Percentiles rank a stretch among this genome's conserved stretches.
Evolutionary conservation across 1,140 invertebrate genomes (phyloP).

Genomic region (Zophobas atratus): DNA sequence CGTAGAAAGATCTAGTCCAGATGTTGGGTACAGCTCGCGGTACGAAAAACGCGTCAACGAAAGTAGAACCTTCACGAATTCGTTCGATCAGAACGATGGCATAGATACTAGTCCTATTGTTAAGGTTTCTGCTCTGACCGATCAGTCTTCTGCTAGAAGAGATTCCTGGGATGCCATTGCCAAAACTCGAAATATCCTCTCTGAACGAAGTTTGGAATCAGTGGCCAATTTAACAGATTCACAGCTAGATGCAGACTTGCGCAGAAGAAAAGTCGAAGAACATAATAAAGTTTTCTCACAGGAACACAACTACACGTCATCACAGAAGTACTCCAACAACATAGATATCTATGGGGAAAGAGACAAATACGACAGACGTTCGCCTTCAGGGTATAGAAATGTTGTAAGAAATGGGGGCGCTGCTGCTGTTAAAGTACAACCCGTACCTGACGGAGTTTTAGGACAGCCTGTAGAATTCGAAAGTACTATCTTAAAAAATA

Average conservation of each 20-base stretch:
- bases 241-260: conserved; percentile 70
- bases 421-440: conserved; percentile 86
- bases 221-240: conserved; percentile 77
- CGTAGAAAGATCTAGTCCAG: conserved; percentile 59
- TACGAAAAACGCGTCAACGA: conserved; percentile 63
- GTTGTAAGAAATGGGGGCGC: conserved; percentile 70
- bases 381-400: conserved; percentile 46
- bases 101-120: conserved; percentile 81
- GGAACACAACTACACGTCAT: conserved; percentile 63
- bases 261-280: conserved; percentile 58
- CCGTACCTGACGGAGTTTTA: conserved; percentile 87
- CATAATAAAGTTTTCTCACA: conserved; percentile 60
- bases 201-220: conserved; percentile 77
- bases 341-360: conserved; percentile 56
- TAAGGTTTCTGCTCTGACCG: conserved; percentile 77
- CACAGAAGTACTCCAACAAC: conserved; percentile 57
- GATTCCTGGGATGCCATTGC: conserved; percentile 87
- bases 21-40: conserved; percentile 53
- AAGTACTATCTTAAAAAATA: conserved; percentile 76
- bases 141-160: conserved; percentile 74
- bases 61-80: conserved; percentile 62
- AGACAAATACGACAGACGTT: conserved; percentile 54
- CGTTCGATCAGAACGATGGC: conserved; percentile 60
- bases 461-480: conserved; percentile 96
- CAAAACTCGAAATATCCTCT: conserved; percentile 83